Evolutionary conservation across 2,888 invertebrate species (phyloP).

Genomic region (Brenthis ino): DNA sequence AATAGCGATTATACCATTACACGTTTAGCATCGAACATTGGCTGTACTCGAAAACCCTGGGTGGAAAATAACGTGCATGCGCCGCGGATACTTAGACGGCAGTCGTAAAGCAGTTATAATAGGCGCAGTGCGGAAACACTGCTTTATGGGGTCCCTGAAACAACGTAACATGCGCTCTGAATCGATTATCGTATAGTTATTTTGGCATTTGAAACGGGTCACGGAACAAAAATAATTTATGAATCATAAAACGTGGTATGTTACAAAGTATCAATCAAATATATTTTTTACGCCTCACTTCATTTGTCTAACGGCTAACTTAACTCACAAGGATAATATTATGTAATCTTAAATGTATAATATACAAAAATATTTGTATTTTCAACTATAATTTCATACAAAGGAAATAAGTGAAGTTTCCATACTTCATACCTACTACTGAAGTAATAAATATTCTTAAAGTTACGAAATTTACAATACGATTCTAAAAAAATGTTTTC

Average conservation of each 20-base stretch:
- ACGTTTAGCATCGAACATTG: conserved; percentile 63
- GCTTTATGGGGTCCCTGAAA: conserved; percentile 71
- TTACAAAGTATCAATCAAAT: conserved; percentile 38
- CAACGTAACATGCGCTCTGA: conserved; percentile 68
- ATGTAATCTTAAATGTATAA: neutral
- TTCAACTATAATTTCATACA: too few species aligned
- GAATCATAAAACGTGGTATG: conserved; percentile 60
- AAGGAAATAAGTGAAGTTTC: too few species aligned
- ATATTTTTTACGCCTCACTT: neutral
- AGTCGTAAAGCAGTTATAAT: conserved; percentile 74
- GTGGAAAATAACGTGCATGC: conserved; percentile 59
- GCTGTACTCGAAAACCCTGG: conserved; percentile 55
- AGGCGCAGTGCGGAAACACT: conserved; percentile 74
- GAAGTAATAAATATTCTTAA: too few species aligned
- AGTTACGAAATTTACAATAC: too few species aligned
- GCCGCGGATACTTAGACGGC: conserved; percentile 61
- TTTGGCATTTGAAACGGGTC: conserved; percentile 64
- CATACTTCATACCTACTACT: too few species aligned
- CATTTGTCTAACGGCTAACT: neutral
- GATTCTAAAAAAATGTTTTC: too few species aligned
- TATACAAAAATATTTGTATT: too few species aligned
- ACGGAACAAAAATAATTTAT: conserved; percentile 66
- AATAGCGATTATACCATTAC: conserved; percentile 68
- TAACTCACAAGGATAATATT: neutral
- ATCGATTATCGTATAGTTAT: conserved; percentile 73